These are phyloP conservation scores for Lathamus discolor DNA, from an alignment of 2,113 vertebrate species.

Conservation along the genomic window DNA sequence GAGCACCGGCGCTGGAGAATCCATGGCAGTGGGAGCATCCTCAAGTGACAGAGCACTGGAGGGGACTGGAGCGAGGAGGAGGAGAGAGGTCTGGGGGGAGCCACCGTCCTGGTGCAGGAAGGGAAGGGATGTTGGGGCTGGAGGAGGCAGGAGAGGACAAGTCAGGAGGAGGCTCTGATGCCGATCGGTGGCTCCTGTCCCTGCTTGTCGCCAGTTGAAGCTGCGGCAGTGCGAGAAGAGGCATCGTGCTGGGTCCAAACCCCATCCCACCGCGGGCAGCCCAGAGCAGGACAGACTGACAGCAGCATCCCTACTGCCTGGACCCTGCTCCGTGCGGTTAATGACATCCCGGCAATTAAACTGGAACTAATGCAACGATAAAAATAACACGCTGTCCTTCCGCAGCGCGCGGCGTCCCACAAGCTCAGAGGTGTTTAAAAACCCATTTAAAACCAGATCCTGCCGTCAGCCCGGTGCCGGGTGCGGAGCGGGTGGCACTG, in stretches of 20 bases:
- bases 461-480: rapidly evolving
- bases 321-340: neutral
- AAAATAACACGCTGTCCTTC: neutral
- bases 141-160: neutral
- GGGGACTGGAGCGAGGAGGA: neutral
- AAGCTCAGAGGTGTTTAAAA: constrained; percentile 17
- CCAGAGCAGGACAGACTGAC: neutral
- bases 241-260: rapidly evolving
- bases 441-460: neutral
- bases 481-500: neutral
- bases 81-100: neutral
- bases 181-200: neutral
- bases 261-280: rapidly evolving
- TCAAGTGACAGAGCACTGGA: neutral
- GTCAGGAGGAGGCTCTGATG: rapidly evolving
- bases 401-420: neutral
- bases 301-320: neutral
- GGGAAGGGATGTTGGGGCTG: neutral
- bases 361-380: neutral
- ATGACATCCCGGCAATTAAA: neutral
- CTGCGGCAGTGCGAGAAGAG: rapidly evolving
- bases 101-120: neutral
- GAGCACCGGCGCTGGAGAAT: neutral
- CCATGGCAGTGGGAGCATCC: rapidly evolving
- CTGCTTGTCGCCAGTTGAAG: neutral